Evolutionary conservation across 2,797 vertebrate genomes (phyloP), one percentile per base, ranked within the genome.

Genomic region (Simalia tracyae): DNA sequence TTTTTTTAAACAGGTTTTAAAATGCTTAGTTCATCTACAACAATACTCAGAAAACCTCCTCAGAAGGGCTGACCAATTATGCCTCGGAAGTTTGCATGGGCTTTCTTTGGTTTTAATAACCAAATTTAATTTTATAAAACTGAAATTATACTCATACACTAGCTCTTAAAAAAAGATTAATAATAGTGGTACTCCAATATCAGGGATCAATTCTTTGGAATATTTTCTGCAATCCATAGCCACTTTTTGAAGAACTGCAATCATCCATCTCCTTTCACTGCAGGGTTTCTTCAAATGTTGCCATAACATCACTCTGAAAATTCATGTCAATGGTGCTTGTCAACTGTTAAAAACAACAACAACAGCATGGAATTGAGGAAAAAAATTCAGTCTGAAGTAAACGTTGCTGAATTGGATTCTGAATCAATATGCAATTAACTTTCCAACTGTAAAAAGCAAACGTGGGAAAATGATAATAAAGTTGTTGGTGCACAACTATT

Each of bases 301-400:
- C 96, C 99, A 99, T 98, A 95, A 99, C 98, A 88, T 99, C 98
- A 3, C 98, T 98, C 96, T 99, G 99, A 97, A 98, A 97, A 89
- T 97, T 98, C 96, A 99, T 98, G 96, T 99, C 98, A 95, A 99
- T 98, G 94, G 96, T 95, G 92, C 96, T 96, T 86, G 97, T 97
- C 98, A 98, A 98, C 99, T 99, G 95, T 92, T 76, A 63, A 24
- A 50, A 81, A 91, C 61, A 89, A 81, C 61, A 89, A 81, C 95
- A 95, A 96, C 50, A 54, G 8, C 50, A 63, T 93, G 61, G 94
- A 93, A 95, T 22, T 0, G 91, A 10, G 11, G 4, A 3, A 4
- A 15, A 59, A 86, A 17, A 59, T 19, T n/a, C 60, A 63, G 60
- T 19, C n/a, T 42, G 2, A 24, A 68, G 28, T 88, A 66, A 88